phyloP scores from a whole-genome alignment of 2,797 vertebrate species.

The Melanotaenia trifasciata region DNA sequence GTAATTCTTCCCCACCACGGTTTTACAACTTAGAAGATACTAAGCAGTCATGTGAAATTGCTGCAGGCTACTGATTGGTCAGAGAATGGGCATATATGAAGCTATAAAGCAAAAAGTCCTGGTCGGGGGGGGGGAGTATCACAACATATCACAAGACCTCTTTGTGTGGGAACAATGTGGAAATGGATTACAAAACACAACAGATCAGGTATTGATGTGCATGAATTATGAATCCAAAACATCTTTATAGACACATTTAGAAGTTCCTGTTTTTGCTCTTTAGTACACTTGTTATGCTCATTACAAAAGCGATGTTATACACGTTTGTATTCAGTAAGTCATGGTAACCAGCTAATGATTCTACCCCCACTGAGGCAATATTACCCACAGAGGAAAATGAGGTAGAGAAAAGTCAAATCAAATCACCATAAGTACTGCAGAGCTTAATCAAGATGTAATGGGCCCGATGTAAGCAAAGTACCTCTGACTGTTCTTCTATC shows the following conservation, averaged over 20 bases:
- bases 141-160: no score
- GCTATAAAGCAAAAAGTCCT: background rate
- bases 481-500: slow-evolving; percentile 25
- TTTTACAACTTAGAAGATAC: background rate
- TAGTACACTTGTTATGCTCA: background rate
- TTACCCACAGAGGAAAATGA: background rate
- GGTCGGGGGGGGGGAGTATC: background rate
- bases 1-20: background rate
- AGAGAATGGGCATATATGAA: background rate
- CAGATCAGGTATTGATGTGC: background rate
- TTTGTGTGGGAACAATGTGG: background rate
- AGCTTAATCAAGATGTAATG: slow-evolving; percentile 11
- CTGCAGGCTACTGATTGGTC: background rate
- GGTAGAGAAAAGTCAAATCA: background rate
- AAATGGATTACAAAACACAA: background rate
- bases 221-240: background rate
- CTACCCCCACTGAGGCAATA: background rate
- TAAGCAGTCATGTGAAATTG: background rate
- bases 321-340: background rate
- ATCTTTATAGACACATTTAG: background rate
- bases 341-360: background rate
- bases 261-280: background rate
- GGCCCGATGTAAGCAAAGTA: slow-evolving; percentile 16
- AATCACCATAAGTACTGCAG: background rate
- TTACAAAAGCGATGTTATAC: background rate